Evolutionary conservation across 2,888 invertebrate species (phyloP).

Genomic region (Macrophya alboannulata): DNA sequence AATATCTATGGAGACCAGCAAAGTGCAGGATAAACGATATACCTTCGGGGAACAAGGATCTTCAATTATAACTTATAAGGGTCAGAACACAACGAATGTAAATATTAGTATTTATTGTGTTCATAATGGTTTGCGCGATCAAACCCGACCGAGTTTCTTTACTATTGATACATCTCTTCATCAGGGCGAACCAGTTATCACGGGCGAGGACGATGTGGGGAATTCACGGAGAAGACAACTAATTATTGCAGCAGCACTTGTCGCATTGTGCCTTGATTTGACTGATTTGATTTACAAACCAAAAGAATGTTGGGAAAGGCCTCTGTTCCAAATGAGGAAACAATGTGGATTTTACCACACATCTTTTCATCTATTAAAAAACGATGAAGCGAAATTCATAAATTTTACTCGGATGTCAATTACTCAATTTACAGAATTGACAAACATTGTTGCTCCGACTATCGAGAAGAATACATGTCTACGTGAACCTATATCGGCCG

Average conservation of each 20-base stretch:
- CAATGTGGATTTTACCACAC: constrained; percentile 1
- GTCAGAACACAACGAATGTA: neutral
- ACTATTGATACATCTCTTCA: neutral
- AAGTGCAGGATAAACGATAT: neutral
- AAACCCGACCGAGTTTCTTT: neutral
- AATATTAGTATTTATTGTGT: neutral
- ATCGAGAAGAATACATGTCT: neutral
- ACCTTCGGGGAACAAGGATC: neutral
- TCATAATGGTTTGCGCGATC: neutral
- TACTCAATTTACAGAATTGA: neutral
- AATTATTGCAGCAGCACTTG: constrained; percentile 6
- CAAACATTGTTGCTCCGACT: neutral
- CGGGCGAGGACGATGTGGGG: neutral
- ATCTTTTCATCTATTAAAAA: neutral
- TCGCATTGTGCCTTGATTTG: constrained; percentile 1
- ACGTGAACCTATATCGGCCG: neutral
- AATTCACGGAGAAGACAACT: neutral
- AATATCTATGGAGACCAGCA: neutral
- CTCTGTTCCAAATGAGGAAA: neutral
- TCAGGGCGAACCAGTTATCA: neutral
- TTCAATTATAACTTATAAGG: neutral
- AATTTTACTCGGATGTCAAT: constrained; percentile 2
- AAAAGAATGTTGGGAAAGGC: neutral
- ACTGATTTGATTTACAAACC: neutral
- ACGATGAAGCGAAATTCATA: neutral